Percentiles rank a stretch among this genome's conserved stretches.
phyloP scores from a whole-genome alignment of 37 sponge, comb jelly and placozoan species.

The Lycopodina hypogea region DNA sequence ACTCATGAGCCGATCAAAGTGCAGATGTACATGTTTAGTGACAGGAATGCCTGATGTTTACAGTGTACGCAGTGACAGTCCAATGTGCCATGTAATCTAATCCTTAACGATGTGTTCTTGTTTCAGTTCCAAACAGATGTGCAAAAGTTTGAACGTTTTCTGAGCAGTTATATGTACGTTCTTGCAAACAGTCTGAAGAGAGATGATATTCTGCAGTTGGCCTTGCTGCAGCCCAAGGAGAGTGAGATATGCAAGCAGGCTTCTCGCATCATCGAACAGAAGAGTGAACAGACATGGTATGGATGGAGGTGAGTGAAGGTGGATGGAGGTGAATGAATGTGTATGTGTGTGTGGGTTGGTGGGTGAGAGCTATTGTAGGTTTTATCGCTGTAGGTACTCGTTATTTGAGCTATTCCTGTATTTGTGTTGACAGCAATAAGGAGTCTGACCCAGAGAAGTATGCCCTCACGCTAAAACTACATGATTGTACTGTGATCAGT shows the following conservation, averaged over 20 bases:
- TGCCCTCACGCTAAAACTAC: slow-evolving; percentile 38
- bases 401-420: neutral
- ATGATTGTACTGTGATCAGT: slow-evolving; percentile 1
- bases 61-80: neutral
- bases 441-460: slow-evolving; percentile 55
- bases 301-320: slow-evolving; percentile 42
- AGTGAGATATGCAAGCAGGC: slow-evolving; percentile 36
- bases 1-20: no score
- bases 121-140: slow-evolving; percentile 19
- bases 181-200: slow-evolving; percentile 8
- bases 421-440: slow-evolving; percentile 24
- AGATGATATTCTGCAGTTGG: slow-evolving; percentile 40
- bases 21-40: slow-evolving; percentile 1
- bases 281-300: slow-evolving; percentile 29
- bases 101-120: neutral
- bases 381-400: no score
- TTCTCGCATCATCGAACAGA: neutral
- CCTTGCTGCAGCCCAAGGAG: slow-evolving; percentile 14
- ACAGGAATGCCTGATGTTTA: neutral
- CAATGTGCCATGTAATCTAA: neutral
- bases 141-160: slow-evolving; percentile 43
- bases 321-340: no score
- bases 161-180: slow-evolving; percentile 47
- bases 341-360: no score
- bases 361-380: no score